phyloP scores from a whole-genome alignment of 2,113 vertebrate species.

The Neofelis nebulosa region DNA sequence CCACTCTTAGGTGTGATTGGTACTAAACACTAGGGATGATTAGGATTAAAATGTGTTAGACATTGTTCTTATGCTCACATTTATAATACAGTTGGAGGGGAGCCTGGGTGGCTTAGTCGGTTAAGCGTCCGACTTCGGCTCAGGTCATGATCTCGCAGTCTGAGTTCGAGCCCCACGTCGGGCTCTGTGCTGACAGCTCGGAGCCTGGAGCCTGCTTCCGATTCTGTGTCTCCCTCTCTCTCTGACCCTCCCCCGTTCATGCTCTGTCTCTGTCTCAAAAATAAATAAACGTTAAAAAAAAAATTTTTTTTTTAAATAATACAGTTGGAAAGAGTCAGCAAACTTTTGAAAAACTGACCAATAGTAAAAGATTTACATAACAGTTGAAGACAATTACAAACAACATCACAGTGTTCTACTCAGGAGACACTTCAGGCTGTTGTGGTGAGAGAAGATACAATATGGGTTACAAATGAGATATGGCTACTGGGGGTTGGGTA shows the following conservation, averaged over 20 bases:
- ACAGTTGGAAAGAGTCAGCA: not conserved
- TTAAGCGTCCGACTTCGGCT: no score
- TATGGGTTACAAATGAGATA: not conserved
- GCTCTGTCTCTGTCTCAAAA: no score
- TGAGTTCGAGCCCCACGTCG: no score
- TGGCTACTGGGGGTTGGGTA: rapidly evolving
- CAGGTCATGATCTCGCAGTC: no score
- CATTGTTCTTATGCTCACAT: not conserved
- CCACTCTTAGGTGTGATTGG: not conserved
- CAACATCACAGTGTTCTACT: not conserved
- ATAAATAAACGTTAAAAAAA: no score
- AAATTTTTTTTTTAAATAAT: no score
- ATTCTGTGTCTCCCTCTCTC: no score
- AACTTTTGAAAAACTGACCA: not conserved
- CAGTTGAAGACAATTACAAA: not conserved
- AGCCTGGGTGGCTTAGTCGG: no score
- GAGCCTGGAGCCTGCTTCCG: no score
- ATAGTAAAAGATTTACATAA: not conserved
- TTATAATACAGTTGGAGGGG: not conserved
- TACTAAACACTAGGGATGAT: not conserved
- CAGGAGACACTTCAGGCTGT: not conserved
- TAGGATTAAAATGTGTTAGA: not conserved
- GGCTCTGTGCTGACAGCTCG: no score
- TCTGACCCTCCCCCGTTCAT: no score
- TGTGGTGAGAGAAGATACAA: not conserved